These are phyloP conservation scores for Brevimyrus niger DNA, from an alignment of 2,113 vertebrate genomes.

Conservation along the genomic window DNA sequence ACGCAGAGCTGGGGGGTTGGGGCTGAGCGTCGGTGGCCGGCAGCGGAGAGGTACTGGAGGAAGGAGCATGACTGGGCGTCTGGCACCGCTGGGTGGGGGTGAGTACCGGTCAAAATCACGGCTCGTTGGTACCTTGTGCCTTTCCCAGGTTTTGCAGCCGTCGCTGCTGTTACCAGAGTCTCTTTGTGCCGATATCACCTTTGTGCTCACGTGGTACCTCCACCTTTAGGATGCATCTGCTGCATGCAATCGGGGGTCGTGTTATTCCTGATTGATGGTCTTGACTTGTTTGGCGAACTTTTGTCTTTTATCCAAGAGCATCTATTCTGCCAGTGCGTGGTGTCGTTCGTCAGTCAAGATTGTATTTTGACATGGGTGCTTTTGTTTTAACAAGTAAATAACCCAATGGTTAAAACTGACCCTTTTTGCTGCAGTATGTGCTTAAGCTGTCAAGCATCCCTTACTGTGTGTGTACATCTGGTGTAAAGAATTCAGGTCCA, in stretches of 20 bases:
- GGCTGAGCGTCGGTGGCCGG: not conserved
- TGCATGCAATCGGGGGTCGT: not conserved
- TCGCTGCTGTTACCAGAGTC: not conserved
- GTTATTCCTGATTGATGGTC: not conserved
- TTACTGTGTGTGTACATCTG: not conserved
- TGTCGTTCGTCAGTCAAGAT: not conserved
- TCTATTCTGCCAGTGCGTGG: not conserved
- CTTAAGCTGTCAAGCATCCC: not conserved
- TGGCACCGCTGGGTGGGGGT: slow-evolving; percentile 46
- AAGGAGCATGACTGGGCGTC: slow-evolving; percentile 34
- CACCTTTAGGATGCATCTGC: not conserved
- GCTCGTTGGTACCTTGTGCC: not conserved
- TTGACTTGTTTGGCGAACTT: not conserved
- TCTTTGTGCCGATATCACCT: not conserved
- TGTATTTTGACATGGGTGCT: not conserved
- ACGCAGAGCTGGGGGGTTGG: slow-evolving; percentile 1
- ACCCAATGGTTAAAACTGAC: not conserved
- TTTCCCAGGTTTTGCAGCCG: not conserved
- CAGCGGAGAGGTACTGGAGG: not conserved
- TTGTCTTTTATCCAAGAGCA: not conserved
- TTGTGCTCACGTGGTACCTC: not conserved
- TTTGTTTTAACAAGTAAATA: not conserved
- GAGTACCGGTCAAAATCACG: slow-evolving; percentile 28
- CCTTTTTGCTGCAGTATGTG: not conserved
- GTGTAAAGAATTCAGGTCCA: not conserved